These are phyloP conservation scores for Orthosia cruda DNA, from an alignment of 2,888 invertebrate genomes.

Conservation along the genomic window DNA sequence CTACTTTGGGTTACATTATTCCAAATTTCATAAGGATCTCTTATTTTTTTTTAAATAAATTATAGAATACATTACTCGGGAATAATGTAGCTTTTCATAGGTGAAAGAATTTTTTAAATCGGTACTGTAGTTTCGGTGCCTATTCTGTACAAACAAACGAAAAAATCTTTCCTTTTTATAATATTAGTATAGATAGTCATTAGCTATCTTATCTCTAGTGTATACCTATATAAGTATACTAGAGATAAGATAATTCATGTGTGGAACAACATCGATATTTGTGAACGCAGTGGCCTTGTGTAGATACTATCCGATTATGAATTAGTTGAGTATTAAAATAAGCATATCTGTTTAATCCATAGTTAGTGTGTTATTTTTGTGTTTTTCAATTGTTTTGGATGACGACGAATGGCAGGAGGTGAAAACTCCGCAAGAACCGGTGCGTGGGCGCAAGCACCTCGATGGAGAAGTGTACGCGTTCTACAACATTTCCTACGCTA, in stretches of 20 bases:
- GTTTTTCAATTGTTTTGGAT: conserved; percentile 2
- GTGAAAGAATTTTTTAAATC: too few relatives aligned
- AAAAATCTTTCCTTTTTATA: too few relatives aligned
- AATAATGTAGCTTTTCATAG: too few relatives aligned
- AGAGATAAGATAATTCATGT: conserved; percentile 20
- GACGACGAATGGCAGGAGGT: conserved; percentile 21
- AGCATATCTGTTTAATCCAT: conserved; percentile 3
- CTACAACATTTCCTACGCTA: conserved; percentile 60
- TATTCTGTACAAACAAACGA: too few relatives aligned
- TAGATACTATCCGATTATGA: conserved; percentile 5
- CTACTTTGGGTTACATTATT: too few relatives aligned
- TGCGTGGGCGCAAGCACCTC: conserved; percentile 19
- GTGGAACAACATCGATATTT: not conserved
- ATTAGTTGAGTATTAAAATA: not conserved
- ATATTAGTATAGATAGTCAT: not conserved
- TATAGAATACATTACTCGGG: too few relatives aligned
- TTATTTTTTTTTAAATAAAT: too few relatives aligned
- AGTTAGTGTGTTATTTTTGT: conserved; percentile 18
- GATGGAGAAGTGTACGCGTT: conserved; percentile 32
- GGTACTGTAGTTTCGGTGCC: too few relatives aligned
- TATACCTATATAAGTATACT: not conserved
- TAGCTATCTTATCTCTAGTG: too few relatives aligned
- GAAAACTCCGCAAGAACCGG: conserved; percentile 15
- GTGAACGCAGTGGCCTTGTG: conserved; percentile 9
- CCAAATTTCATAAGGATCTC: too few relatives aligned